Conservation (phyloP, 2,888 invertebrate species). For the Linyphia triangularis region DNA sequence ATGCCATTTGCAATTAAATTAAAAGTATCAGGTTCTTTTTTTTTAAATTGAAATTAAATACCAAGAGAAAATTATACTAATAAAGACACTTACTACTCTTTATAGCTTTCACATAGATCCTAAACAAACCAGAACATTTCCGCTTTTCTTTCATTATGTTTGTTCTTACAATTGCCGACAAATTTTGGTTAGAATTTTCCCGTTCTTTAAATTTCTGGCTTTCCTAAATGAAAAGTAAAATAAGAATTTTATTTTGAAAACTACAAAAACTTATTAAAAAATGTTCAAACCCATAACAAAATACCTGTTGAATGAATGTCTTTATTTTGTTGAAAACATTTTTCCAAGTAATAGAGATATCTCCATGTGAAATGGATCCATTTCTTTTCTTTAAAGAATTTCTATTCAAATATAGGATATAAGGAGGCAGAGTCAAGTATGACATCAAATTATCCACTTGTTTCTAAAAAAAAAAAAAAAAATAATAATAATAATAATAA, state of each 20-base stretch:
- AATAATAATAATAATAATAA: not conserved
- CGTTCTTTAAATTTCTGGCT: constrained; percentile 44
- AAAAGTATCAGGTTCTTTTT: no score
- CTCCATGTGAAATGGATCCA: not conserved
- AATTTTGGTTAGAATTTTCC: constrained; percentile 38
- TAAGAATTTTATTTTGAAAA: not conserved
- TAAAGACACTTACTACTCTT: constrained; percentile 54
- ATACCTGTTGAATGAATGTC: constrained; percentile 58
- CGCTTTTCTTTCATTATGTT: constrained; percentile 64
- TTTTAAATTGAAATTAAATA: no score
- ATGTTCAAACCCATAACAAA: not conserved
- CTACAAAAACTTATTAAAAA: not conserved
- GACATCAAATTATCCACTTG: constrained; percentile 35
- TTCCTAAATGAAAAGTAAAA: constrained; percentile 37
- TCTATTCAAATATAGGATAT: constrained; percentile 36
- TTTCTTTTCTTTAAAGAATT: constrained; percentile 33
- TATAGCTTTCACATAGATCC: constrained; percentile 46
- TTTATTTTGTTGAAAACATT: constrained; percentile 59
- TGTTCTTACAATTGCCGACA: constrained; percentile 38
- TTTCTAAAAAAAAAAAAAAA: constrained; percentile 38
- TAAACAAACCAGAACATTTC: constrained; percentile 55
- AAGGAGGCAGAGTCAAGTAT: constrained; percentile 30
- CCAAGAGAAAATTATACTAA: no score
- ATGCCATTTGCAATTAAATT: no score
- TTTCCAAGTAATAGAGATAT: constrained; percentile 43